These are phyloP conservation scores for Osmoderma eremita DNA, from an alignment of 2,888 invertebrate species.

Conservation along the genomic window DNA sequence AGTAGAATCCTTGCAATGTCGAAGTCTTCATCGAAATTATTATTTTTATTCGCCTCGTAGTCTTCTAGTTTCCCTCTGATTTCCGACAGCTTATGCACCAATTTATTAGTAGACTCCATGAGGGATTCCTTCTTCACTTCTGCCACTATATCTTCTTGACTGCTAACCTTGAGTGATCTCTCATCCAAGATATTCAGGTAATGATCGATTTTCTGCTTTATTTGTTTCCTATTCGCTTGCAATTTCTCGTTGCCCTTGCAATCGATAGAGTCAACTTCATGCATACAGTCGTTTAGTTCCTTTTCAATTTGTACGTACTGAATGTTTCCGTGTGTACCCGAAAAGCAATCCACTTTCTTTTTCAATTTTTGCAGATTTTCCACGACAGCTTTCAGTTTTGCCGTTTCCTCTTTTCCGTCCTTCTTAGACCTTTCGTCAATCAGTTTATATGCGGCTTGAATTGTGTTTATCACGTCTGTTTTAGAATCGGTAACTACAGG, in stretches of 20 bases:
- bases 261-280: conserved; percentile 42
- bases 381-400: conserved; percentile 41
- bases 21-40: conserved; percentile 43
- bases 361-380: conserved; percentile 48
- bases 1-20: conserved; percentile 8
- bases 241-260: conserved; percentile 43
- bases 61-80: conserved; percentile 42
- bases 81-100: conserved; percentile 38
- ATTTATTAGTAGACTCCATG: conserved; percentile 39
- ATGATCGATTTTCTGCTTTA: conserved; percentile 45
- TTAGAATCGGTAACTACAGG: conserved; percentile 30
- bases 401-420: conserved; percentile 28
- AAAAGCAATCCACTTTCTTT: conserved; percentile 47
- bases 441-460: conserved; percentile 35
- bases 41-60: conserved; percentile 43
- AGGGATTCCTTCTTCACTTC: conserved; percentile 19
- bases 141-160: conserved; percentile 28
- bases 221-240: conserved; percentile 42
- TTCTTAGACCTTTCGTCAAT: conserved; percentile 34
- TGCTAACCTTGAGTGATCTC: conserved; percentile 43
- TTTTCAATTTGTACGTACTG: conserved; percentile 45
- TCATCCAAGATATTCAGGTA: conserved; percentile 48
- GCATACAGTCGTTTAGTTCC: conserved; percentile 38
- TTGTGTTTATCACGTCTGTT: conserved; percentile 37
- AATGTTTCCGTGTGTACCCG: conserved; percentile 45